Evolutionary conservation across 2,888 invertebrate genomes (phyloP).

Genomic region (Dynastes grantii): DNA sequence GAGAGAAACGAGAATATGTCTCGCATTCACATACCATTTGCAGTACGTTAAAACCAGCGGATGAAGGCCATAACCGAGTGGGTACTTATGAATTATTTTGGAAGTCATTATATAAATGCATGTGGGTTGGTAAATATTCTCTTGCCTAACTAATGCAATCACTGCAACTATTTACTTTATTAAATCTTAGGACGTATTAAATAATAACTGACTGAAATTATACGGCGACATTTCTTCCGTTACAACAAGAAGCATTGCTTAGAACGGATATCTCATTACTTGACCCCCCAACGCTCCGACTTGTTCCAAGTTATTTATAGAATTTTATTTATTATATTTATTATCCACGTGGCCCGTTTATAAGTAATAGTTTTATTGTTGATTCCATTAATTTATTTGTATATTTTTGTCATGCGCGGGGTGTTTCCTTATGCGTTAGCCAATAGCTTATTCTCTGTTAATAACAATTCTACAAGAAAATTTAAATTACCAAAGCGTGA

Average conservation of each 20-base stretch:
- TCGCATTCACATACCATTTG: conserved; percentile 12
- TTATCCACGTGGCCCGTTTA: background rate
- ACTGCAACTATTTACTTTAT: conserved; percentile 53
- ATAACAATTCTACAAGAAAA: too few species aligned
- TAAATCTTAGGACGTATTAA: conserved; percentile 50
- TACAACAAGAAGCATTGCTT: conserved; percentile 23
- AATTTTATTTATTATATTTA: conserved; percentile 7
- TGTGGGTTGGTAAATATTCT: conserved; percentile 52
- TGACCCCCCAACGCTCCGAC: background rate
- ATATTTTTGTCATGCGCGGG: too few species aligned
- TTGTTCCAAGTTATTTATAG: conserved; percentile 19
- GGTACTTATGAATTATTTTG: conserved; percentile 48
- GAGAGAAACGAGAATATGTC: too few species aligned
- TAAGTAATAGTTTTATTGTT: background rate
- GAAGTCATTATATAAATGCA: conserved; percentile 33
- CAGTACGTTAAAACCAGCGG: conserved; percentile 32
- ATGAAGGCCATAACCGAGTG: conserved; percentile 43
- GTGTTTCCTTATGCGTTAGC: too few species aligned
- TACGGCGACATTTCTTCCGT: conserved; percentile 39
- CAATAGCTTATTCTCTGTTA: too few species aligned
- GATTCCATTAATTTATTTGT: background rate
- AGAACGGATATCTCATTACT: conserved; percentile 36
- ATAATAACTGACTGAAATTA: conserved; percentile 30
- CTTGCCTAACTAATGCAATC: conserved; percentile 50
- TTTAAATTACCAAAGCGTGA: too few species aligned